Evolutionary conservation across 2,888 invertebrate species (phyloP).

Genomic region (Cephus nigrinus): DNA sequence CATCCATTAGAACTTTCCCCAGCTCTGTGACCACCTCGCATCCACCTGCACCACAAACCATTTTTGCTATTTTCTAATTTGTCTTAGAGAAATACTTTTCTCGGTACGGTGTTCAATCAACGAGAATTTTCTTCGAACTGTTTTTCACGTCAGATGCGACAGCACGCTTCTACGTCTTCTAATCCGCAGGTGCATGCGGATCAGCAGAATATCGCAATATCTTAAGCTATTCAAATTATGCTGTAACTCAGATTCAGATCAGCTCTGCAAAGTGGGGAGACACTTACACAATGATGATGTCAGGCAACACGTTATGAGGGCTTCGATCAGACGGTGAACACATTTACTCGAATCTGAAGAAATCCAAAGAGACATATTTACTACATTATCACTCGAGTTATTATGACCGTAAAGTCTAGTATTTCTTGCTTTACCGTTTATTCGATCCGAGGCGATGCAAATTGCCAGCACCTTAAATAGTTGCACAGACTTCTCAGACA

Average conservation of each 20-base stretch:
- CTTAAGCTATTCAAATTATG: conserved; percentile 10
- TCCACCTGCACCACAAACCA: conserved; percentile 43
- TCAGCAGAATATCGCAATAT: conserved; percentile 26
- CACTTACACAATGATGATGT: conserved; percentile 56
- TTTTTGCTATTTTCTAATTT: not conserved
- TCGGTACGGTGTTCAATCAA: not conserved
- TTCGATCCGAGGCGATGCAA: conserved; percentile 50
- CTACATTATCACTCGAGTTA: not conserved
- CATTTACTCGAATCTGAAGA: conserved; percentile 57
- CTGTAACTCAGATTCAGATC: conserved; percentile 22
- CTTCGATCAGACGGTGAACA: conserved; percentile 57
- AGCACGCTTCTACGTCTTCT: conserved; percentile 36
- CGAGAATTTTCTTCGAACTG: conserved; percentile 36
- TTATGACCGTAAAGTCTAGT: not conserved
- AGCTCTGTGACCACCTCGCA: conserved; percentile 51
- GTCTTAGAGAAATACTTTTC: not conserved
- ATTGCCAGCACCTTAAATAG: conserved; percentile 51
- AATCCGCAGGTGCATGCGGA: conserved; percentile 55
- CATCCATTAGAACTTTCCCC: conserved; percentile 47
- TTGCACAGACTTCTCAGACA: conserved; percentile 44
- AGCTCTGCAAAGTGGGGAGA: conserved; percentile 14
- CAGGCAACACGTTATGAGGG: conserved; percentile 60
- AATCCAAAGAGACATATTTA: not conserved
- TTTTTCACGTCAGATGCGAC: conserved; percentile 39
- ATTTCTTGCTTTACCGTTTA: conserved; percentile 42